A percentile compares a stretch with the other conserved stretches of the same genome.
Evolutionary conservation across 2,888 invertebrate species (phyloP).

Genomic region (Axea sp.): DNA sequence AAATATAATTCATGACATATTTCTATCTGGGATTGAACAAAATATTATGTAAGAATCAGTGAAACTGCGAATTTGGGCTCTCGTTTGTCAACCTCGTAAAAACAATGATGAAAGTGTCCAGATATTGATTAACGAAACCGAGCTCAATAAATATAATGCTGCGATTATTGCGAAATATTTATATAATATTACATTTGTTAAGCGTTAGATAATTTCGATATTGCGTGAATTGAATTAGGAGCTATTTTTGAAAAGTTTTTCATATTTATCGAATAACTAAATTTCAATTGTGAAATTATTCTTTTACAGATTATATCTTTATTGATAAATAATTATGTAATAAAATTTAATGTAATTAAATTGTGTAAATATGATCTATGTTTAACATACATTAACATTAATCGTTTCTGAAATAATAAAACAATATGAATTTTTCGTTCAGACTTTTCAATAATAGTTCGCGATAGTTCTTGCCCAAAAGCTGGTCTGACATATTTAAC

Average conservation of each 20-base stretch:
- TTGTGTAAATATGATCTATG: no score
- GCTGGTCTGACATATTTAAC: conserved; percentile 67
- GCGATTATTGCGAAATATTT: conserved; percentile 24
- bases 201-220: conserved; percentile 27
- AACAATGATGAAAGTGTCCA: conserved; percentile 76
- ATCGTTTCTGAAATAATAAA: no score
- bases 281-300: no score
- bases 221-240: conserved; percentile 35
- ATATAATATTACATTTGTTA: conserved; percentile 29
- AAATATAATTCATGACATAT: no score
- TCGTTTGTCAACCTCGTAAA: conserved; percentile 72
- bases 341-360: no score
- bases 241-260: conserved; percentile 34
- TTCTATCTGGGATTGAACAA: not conserved
- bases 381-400: no score
- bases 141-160: conserved; percentile 34
- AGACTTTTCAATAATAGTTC: conserved; percentile 51
- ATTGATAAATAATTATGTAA: no score
- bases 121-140: conserved; percentile 66
- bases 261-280: not conserved
- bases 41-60: not conserved
- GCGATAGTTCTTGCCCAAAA: conserved; percentile 65
- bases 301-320: no score
- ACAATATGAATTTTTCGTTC: no score
- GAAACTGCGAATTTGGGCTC: conserved; percentile 13